Evolutionary conservation across 30 jellyfish, hydroid and myxozoan genomes (phyloP).

Genomic region (Mastigias papua): DNA sequence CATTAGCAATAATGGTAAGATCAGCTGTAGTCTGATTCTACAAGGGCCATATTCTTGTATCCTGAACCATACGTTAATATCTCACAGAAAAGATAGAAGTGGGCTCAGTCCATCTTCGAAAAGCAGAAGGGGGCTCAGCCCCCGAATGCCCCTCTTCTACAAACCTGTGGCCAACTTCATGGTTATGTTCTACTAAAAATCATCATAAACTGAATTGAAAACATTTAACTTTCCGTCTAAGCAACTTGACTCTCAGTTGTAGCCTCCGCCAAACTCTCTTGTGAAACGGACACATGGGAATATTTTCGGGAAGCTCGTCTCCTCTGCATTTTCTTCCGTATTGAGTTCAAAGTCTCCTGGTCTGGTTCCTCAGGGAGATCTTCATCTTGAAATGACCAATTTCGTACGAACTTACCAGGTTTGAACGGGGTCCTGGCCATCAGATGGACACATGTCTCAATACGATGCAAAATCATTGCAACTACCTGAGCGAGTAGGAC

Average conservation of each 20-base stretch:
- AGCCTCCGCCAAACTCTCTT: background rate
- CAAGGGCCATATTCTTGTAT: no score
- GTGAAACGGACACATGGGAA: background rate
- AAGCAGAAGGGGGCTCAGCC: no score
- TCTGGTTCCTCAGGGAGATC: conserved; percentile 93
- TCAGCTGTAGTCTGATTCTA: no score
- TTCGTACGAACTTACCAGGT: conserved; percentile 90
- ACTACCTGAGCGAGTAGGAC: conserved; percentile 58
- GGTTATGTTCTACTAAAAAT: no score
- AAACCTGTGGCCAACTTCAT: no score
- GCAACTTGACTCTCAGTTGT: background rate
- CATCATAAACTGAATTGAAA: background rate
- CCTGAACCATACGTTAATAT: no score
- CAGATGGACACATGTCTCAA: conserved; percentile 84
- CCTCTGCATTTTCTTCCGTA: conserved; percentile 68
- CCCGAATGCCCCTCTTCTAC: no score
- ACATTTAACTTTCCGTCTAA: background rate
- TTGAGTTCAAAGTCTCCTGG: conserved; percentile 71
- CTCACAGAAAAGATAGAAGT: no score
- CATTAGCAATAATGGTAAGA: no score
- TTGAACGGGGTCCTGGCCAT: conserved; percentile 93
- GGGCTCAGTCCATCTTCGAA: no score
- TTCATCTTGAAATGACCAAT: conserved; percentile 93
- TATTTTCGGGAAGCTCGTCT: conserved; percentile 17
- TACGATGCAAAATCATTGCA: conserved; percentile 77